These are phyloP conservation scores for Stylophora pistillata DNA, from an alignment of 64 coral and sea anemone genomes.

Conservation along the genomic window DNA sequence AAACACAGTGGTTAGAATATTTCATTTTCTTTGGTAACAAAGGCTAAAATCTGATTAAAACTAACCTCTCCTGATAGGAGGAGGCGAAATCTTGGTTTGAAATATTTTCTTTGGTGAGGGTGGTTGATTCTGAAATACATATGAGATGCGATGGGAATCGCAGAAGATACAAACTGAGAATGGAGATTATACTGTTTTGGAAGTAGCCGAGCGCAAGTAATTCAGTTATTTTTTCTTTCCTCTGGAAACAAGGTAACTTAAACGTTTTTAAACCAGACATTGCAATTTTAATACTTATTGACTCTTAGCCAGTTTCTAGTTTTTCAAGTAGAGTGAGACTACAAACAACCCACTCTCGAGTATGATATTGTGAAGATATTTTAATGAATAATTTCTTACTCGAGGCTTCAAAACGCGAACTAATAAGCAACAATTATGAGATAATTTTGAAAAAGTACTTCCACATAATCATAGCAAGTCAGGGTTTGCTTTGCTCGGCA, in stretches of 20 bases:
- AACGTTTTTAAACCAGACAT: background rate
- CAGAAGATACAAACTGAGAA: background rate
- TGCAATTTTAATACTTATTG: background rate
- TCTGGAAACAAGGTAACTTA: background rate
- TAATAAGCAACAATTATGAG: background rate
- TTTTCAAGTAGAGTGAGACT: no score
- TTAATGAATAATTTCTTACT: background rate
- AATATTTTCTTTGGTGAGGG: slow-evolving; percentile 10
- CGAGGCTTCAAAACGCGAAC: background rate
- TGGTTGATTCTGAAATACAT: background rate
- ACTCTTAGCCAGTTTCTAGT: no score
- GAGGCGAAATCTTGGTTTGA: slow-evolving; percentile 21
- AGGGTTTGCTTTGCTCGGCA: no score
- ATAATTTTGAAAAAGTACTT: background rate
- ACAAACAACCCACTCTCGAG: no score
- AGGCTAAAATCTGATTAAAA: slow-evolving; percentile 31
- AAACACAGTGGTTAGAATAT: slow-evolving; percentile 25
- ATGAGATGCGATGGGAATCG: background rate
- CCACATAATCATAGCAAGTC: background rate
- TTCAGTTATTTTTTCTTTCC: background rate
- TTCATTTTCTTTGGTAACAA: slow-evolving; percentile 27
- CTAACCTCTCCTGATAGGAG: slow-evolving; percentile 27
- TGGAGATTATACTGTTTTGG: background rate
- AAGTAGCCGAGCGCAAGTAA: background rate
- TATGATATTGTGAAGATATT: no score